Evolutionary conservation across 2,888 invertebrate species (phyloP).

Genomic region (Idaea straminata): DNA sequence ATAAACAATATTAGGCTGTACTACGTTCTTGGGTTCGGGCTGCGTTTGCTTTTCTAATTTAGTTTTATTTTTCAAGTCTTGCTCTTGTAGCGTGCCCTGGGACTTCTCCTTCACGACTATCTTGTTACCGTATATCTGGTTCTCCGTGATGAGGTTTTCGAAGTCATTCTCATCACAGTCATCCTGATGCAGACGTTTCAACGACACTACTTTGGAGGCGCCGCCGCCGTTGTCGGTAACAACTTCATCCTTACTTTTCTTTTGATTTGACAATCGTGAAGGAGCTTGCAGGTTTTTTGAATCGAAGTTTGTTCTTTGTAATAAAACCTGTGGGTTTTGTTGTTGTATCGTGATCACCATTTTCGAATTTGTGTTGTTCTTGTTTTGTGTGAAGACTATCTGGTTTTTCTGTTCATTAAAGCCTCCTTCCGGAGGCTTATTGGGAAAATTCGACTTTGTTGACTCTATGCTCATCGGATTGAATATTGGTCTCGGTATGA

Average conservation of each 20-base stretch:
- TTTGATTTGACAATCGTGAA: conserved; percentile 69
- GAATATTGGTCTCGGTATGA: conserved; percentile 41
- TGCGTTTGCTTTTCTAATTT: conserved; percentile 46
- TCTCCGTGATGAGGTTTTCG: conserved; percentile 77
- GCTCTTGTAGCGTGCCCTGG: conserved; percentile 64
- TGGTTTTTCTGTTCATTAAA: conserved; percentile 64
- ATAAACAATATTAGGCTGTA: conserved; percentile 71
- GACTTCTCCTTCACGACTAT: conserved; percentile 79
- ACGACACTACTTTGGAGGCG: conserved; percentile 70
- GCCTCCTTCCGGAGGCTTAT: conserved; percentile 51
- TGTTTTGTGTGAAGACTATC: conserved; percentile 66
- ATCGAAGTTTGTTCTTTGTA: conserved; percentile 63
- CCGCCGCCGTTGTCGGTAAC: conserved; percentile 41
- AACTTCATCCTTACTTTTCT: conserved; percentile 67
- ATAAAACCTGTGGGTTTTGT: conserved; percentile 61
- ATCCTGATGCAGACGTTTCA: conserved; percentile 72
- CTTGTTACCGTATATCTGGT: conserved; percentile 78
- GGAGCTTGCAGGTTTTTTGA: conserved; percentile 75
- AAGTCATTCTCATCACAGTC: conserved; percentile 77
- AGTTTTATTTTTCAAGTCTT: conserved; percentile 56
- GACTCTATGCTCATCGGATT: conserved; percentile 37
- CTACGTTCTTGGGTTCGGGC: conserved; percentile 58
- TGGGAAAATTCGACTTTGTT: conserved; percentile 47
- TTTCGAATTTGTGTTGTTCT: conserved; percentile 57
- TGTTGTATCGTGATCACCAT: conserved; percentile 66